Conservation (phyloP, 2,797 vertebrate genomes). For the Fratercula arctica region DNA sequence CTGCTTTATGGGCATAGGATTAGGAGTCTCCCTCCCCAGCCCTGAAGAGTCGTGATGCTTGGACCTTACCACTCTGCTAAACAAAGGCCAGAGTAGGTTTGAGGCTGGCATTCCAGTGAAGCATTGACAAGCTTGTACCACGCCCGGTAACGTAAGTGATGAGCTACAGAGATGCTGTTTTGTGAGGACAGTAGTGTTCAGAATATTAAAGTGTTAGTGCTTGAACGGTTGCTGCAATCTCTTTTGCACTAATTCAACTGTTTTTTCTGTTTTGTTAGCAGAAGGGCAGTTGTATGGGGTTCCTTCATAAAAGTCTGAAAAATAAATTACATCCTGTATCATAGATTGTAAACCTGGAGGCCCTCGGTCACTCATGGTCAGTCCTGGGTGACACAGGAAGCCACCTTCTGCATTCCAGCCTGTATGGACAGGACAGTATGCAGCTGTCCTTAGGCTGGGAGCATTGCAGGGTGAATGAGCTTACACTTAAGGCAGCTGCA, state of each 20-base stretch:
- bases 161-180: neutral
- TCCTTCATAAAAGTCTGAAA: neutral
- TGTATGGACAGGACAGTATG: no score
- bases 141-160: neutral
- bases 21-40: neutral
- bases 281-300: neutral
- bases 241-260: neutral
- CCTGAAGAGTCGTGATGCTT: neutral
- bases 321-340: neutral
- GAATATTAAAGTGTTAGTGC: neutral
- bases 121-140: neutral
- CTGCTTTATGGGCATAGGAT: neutral
- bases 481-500: neutral
- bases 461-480: neutral
- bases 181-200: neutral
- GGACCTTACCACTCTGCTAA: neutral
- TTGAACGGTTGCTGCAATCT: neutral
- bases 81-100: neutral
- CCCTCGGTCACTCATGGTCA: neutral
- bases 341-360: neutral
- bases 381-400: neutral
- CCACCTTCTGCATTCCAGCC: neutral
- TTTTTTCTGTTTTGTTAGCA: neutral
- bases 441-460: neutral
- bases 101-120: neutral